phyloP scores from a whole-genome alignment of 2,888 invertebrate species.

The Acrobasis repandana region DNA sequence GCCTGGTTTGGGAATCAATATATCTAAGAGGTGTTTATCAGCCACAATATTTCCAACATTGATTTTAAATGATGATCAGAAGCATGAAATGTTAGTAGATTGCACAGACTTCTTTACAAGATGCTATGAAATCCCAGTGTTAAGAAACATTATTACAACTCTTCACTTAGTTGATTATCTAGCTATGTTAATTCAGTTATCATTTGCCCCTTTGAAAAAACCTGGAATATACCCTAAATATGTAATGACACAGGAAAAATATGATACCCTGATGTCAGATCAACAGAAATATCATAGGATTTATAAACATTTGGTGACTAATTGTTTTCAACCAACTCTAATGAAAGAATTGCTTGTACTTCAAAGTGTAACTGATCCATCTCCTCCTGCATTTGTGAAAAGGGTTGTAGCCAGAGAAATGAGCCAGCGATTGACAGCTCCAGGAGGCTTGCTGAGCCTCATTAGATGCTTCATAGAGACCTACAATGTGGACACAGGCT shows the following conservation, averaged over 20 bases:
- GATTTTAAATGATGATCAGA: slow-evolving; percentile 69
- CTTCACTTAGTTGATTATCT: slow-evolving; percentile 84
- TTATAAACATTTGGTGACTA: slow-evolving; percentile 77
- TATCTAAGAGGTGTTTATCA: slow-evolving; percentile 67
- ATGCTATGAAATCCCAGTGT: slow-evolving; percentile 72
- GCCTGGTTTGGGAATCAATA: slow-evolving; percentile 84
- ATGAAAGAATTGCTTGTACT: slow-evolving; percentile 88
- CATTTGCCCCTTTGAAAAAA: slow-evolving; percentile 85
- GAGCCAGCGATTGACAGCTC: slow-evolving; percentile 80
- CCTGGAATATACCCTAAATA: slow-evolving; percentile 71
- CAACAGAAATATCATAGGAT: slow-evolving; percentile 73
- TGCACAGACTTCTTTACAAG: slow-evolving; percentile 76
- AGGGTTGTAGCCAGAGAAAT: slow-evolving; percentile 84
- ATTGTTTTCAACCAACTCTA: slow-evolving; percentile 83
- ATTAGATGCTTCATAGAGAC: slow-evolving; percentile 85
- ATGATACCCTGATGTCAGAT: slow-evolving; percentile 74
- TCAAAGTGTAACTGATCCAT: slow-evolving; percentile 75
- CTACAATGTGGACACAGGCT: slow-evolving; percentile 78
- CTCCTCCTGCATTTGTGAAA: slow-evolving; percentile 85
- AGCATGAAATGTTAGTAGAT: slow-evolving; percentile 74
- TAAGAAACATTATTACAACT: slow-evolving; percentile 81
- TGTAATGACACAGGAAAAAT: slow-evolving; percentile 82
- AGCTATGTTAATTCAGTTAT: slow-evolving; percentile 86
- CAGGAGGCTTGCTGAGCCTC: slow-evolving; percentile 85
- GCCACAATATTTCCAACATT: slow-evolving; percentile 55